Evolutionary conservation across 2,113 vertebrate genomes (phyloP), one percentile per base, ranked within the genome.

Genomic region (Melanerpes aurifrons): DNA sequence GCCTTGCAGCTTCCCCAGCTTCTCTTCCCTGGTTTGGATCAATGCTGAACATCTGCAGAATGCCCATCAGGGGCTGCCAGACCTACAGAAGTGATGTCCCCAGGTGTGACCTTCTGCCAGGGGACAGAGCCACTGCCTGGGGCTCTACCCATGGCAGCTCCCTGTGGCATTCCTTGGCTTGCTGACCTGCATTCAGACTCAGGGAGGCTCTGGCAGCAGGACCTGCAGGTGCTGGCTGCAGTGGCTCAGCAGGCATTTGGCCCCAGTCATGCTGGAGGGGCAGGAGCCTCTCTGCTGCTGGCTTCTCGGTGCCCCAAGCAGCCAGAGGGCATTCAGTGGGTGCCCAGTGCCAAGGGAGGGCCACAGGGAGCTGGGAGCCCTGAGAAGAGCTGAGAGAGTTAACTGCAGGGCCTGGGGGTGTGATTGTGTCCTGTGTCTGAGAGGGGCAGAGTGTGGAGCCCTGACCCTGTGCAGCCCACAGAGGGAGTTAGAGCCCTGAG

Each of bases 401-500:
- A 15, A 69, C 13, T 68, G 3, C 45, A 26, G 0, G 7, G 32
- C 28, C 47, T 10, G 40, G 20, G 35, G 8, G 14, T 22, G 35
- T 6, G 4, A 47, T 73, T 29, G 20, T 21, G 31, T 45, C 50
- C 68, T 61, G 3, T 28, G 1, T 25, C 59, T 90, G 54, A 35
- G 15, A n/a, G 26, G 16, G 56, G 2, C 20, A 59, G 57, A 75
- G 35, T 1, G 0, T 5, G 25, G 21, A 15, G 58, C 63, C 72
- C 18, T 62, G 48, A 4, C 31, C 53, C 1, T 43, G 47, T 82
- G 57, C n/a, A 61, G 43, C 8, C 40, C 64, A 15, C 7, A 3
- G 0, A 10, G 10, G 11, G 56, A 35, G 29, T n/a, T 58, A 1
- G 1, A 47, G 28, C 0, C 1, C 18, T 45, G 35, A 59, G 1